phyloP scores from a whole-genome alignment of 2,888 invertebrate genomes.

The Strigamia maritima region DNA sequence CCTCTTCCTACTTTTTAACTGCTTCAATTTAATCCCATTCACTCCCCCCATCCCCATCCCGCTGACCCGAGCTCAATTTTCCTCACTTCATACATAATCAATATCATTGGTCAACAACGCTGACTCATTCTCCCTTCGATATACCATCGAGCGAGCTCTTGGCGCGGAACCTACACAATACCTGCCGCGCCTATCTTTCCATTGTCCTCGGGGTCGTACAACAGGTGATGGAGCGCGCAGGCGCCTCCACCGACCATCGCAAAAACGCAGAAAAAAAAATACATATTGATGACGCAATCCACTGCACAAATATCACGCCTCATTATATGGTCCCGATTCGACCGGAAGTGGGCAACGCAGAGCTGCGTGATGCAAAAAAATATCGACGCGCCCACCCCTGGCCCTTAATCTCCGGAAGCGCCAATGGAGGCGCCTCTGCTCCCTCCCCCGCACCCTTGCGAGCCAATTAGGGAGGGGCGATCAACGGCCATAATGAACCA shows the following conservation, averaged over 20 bases:
- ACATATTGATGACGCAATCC: neutral
- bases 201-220: slow-evolving; percentile 18
- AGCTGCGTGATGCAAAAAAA: neutral
- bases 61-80: slow-evolving; percentile 20
- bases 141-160: slow-evolving; percentile 5
- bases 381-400: slow-evolving; percentile 8
- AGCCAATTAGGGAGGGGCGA: slow-evolving; percentile 26
- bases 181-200: slow-evolving; percentile 8
- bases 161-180: slow-evolving; percentile 19
- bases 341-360: neutral
- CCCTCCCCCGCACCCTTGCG: slow-evolving; percentile 18
- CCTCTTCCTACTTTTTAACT: neutral
- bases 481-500: slow-evolving; percentile 17
- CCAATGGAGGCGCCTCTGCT: slow-evolving; percentile 26
- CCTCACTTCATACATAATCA: slow-evolving; percentile 18
- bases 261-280: neutral
- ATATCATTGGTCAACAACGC: slow-evolving; percentile 21
- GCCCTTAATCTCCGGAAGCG: slow-evolving; percentile 23
- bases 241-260: slow-evolving; percentile 11
- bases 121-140: slow-evolving; percentile 20
- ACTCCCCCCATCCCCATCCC: neutral
- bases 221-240: slow-evolving; percentile 26
- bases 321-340: neutral
- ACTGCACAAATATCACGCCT: slow-evolving; percentile 16
- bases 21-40: slow-evolving; percentile 6